A percentile compares a stretch with the other conserved stretches of the same genome.
phyloP scores from a whole-genome alignment of 1,140 invertebrate genomes.

The Riptortus pedestris region DNA sequence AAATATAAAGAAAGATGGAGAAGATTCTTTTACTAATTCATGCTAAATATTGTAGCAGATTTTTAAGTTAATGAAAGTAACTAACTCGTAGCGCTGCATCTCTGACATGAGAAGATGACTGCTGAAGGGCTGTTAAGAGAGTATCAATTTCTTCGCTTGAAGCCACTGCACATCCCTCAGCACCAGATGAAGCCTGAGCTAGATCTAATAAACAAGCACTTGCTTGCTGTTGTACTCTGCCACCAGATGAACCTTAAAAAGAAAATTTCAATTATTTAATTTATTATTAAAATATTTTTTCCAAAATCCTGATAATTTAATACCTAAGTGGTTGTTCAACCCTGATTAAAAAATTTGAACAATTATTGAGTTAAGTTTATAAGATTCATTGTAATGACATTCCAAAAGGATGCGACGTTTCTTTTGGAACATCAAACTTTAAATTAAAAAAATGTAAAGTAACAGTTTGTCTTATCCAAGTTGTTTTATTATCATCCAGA shows the following conservation, averaged over 20 bases:
- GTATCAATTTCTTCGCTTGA: slow-evolving; percentile 60
- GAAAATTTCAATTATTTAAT: slow-evolving; percentile 12
- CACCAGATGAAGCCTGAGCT: slow-evolving; percentile 55
- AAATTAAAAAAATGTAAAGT: no score
- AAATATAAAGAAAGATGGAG: not conserved
- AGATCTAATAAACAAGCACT: slow-evolving; percentile 66
- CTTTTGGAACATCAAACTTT: no score
- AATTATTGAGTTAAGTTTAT: no score
- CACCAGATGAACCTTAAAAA: slow-evolving; percentile 45
- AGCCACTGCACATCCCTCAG: slow-evolving; percentile 48
- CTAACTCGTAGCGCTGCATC: slow-evolving; percentile 61
- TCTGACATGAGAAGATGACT: slow-evolving; percentile 55
- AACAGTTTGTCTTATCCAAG: no score
- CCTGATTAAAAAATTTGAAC: no score
- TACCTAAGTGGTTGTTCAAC: no score
- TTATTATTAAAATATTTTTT: not conserved
- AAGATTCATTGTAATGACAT: no score
- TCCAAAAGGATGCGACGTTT: no score
- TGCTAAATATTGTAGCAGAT: no score
- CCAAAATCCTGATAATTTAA: no score
- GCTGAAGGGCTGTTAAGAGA: slow-evolving; percentile 66
- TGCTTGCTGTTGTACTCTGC: slow-evolving; percentile 62
- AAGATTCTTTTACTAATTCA: no score
- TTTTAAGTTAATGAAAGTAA: not conserved
- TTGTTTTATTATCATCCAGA: no score